Conservation (phyloP, 2,113 vertebrate species). For the Bubo scandiacus region DNA sequence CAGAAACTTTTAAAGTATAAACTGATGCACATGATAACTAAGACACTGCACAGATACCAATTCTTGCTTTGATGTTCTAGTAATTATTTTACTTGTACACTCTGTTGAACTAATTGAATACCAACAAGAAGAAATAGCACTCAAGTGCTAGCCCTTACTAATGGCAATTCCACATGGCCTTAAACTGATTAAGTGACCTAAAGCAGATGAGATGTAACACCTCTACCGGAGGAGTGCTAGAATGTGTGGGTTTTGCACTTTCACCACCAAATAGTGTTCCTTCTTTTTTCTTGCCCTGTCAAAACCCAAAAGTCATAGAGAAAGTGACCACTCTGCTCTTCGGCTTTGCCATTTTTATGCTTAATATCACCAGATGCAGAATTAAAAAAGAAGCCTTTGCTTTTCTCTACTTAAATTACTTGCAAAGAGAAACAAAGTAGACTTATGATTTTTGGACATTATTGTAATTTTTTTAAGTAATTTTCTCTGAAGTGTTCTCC, state of each 20-base stretch:
- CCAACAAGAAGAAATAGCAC: neutral
- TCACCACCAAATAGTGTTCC: neutral
- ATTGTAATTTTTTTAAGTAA: neutral
- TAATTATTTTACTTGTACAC: neutral
- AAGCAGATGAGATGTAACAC: neutral
- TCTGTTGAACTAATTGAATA: neutral
- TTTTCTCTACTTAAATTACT: neutral
- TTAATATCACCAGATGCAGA: neutral
- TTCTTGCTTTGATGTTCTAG: neutral
- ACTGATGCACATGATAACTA: neutral
- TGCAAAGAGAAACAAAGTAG: neutral
- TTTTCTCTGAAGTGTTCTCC: neutral
- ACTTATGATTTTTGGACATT: neutral
- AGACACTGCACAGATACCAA: neutral
- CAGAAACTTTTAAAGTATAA: neutral
- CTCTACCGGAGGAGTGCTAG: neutral
- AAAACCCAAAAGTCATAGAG: neutral
- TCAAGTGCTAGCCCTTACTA: neutral
- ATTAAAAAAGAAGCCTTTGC: neutral
- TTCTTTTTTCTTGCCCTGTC: neutral
- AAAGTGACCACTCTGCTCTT: neutral
- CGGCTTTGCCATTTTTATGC: neutral
- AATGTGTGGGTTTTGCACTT: rapidly evolving
- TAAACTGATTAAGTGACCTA: slow-evolving; percentile 17
- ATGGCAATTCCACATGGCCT: neutral